A percentile compares a stretch with the other conserved stretches of the same genome.
Conservation (phyloP, 1,140 invertebrate species). For the Pectinophora gossypiella region DNA sequence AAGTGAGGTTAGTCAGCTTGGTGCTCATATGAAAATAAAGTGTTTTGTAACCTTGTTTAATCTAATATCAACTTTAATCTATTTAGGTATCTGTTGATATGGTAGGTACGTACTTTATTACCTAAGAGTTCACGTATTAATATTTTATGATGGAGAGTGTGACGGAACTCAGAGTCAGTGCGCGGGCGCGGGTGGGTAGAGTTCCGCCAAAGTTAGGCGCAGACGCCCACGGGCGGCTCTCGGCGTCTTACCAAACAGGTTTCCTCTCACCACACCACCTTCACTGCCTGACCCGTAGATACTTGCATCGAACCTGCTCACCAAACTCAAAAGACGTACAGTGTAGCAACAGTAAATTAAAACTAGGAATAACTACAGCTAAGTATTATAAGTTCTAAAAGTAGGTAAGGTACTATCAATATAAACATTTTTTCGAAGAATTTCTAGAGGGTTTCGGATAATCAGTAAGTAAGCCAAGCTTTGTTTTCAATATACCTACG, state of each 20-base stretch:
- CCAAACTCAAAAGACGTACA: neutral
- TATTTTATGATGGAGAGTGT: neutral
- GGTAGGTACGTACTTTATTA: neutral
- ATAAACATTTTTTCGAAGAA: too few relatives aligned
- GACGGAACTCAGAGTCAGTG: too few relatives aligned
- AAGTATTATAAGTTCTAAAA: too few relatives aligned
- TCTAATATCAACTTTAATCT: too few relatives aligned
- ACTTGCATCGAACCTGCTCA: neutral
- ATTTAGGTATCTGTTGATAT: too few relatives aligned
- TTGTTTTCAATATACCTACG: too few relatives aligned
- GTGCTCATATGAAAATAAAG: too few relatives aligned
- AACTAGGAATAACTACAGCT: too few relatives aligned
- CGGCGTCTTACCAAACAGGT: constrained; percentile 49
- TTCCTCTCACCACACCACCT: constrained; percentile 56
- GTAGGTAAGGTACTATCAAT: too few relatives aligned
- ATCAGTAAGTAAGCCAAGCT: too few relatives aligned
- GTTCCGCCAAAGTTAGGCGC: constrained; percentile 25
- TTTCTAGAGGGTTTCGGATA: too few relatives aligned
- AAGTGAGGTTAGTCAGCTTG: neutral
- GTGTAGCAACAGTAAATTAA: neutral
- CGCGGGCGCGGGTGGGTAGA: neutral
- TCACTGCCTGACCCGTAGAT: constrained; percentile 5
- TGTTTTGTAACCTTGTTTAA: too few relatives aligned
- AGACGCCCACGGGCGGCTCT: constrained; percentile 51
- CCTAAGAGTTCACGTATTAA: neutral